phyloP scores from a whole-genome alignment of 2,113 vertebrate genomes.

The Pseudorectes ferrugineus region DNA sequence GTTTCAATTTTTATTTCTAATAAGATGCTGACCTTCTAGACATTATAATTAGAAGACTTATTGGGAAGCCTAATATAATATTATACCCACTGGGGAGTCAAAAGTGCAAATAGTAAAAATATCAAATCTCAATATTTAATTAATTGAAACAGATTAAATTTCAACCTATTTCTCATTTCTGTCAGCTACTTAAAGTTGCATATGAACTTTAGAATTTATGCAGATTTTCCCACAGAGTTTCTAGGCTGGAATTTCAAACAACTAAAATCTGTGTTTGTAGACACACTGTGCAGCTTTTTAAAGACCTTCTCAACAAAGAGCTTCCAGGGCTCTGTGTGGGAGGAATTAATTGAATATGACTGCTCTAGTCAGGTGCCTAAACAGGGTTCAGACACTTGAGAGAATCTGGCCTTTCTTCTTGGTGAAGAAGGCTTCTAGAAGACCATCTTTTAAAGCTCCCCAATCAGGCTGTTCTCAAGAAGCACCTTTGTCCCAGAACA shows the following conservation, averaged over 20 bases:
- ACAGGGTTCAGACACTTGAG: not conserved
- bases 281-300: not conserved
- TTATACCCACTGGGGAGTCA: constrained; percentile 70
- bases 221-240: not conserved
- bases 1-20: constrained; percentile 78
- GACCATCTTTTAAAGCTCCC: not conserved
- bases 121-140: constrained; percentile 55
- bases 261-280: not conserved
- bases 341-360: not conserved
- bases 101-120: constrained; percentile 58
- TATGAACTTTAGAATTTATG: not conserved
- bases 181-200: not conserved
- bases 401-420: not conserved
- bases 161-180: constrained; percentile 21
- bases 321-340: not conserved
- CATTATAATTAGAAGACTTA: constrained; percentile 81
- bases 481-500: not conserved
- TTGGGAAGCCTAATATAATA: constrained; percentile 77
- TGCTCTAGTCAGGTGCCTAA: not conserved
- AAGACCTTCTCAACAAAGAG: not conserved
- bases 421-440: not conserved
- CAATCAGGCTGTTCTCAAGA: not conserved
- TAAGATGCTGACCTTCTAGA: constrained; percentile 80
- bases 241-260: not conserved
- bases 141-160: constrained; percentile 53